A percentile compares a stretch with the other conserved stretches of the same genome.
phyloP scores from a whole-genome alignment of 1,140 invertebrate species.

The Archivesica marissinica region DNA sequence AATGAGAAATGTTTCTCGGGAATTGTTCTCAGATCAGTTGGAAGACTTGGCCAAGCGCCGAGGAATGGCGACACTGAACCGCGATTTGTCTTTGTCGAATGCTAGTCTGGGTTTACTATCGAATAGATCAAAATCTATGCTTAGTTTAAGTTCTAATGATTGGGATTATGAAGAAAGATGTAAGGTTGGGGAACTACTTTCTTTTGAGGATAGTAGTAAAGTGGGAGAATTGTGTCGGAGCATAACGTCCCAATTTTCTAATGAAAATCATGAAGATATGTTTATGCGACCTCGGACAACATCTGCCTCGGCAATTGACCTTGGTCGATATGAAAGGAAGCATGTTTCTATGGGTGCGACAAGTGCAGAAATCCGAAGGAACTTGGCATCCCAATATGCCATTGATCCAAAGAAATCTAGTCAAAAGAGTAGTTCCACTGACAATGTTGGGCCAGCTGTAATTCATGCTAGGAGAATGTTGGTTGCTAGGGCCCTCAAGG shows the following conservation, averaged over 20 bases:
- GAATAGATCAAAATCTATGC: slow-evolving; percentile 60
- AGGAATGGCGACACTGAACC: slow-evolving; percentile 54
- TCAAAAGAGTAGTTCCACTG: slow-evolving; percentile 57
- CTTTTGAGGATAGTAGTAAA: slow-evolving; percentile 52
- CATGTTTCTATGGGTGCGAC: slow-evolving; percentile 56
- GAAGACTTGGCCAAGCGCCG: slow-evolving; percentile 56
- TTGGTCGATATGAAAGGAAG: slow-evolving; percentile 43
- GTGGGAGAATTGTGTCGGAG: slow-evolving; percentile 58
- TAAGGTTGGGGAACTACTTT: slow-evolving; percentile 55
- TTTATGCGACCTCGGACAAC: slow-evolving; percentile 48
- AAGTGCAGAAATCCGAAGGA: slow-evolving; percentile 51
- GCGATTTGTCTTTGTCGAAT: slow-evolving; percentile 61
- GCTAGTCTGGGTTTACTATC: slow-evolving; percentile 62
- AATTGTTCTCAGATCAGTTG: slow-evolving; percentile 60
- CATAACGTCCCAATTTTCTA: slow-evolving; percentile 55
- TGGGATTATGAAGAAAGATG: slow-evolving; percentile 63
- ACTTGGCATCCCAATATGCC: slow-evolving; percentile 56
- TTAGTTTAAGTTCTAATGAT: slow-evolving; percentile 61
- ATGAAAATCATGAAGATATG: slow-evolving; percentile 39
- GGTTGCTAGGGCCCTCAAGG: slow-evolving; percentile 55
- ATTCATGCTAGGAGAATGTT: slow-evolving; percentile 46
- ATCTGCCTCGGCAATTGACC: slow-evolving; percentile 53
- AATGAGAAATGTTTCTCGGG: slow-evolving; percentile 59
- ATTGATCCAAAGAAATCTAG: slow-evolving; percentile 53
- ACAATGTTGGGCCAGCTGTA: slow-evolving; percentile 48